Evolutionary conservation across 2,113 vertebrate genomes (phyloP).

Genomic region (Hippocampus barbouri): DNA sequence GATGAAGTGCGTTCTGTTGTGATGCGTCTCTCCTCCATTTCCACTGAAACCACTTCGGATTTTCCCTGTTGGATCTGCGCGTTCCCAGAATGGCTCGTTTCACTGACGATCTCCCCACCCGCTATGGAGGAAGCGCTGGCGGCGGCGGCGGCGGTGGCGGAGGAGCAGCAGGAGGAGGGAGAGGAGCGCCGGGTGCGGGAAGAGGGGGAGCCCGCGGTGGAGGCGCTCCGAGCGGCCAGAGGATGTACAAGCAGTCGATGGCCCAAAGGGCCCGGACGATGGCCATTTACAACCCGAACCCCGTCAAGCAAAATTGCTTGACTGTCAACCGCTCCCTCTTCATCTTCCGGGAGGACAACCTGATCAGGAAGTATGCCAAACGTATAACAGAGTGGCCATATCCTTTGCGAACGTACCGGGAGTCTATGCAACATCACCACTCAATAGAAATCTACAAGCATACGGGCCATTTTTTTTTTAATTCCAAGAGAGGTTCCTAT

Average conservation of each 20-base stretch:
- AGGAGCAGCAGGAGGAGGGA: slow-evolving; percentile 78
- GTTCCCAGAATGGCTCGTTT: slow-evolving; percentile 91
- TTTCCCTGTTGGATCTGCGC: slow-evolving; percentile 78
- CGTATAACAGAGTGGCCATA: slow-evolving; percentile 99
- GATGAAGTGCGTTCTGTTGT: slow-evolving; percentile 68
- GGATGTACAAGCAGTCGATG: slow-evolving; percentile 99
- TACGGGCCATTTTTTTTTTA: background rate
- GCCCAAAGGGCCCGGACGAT: slow-evolving; percentile 96
- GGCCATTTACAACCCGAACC: slow-evolving; percentile 99
- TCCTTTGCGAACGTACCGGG: slow-evolving; percentile 72
- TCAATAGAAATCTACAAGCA: slow-evolving; percentile 15
- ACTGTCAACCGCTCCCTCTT: slow-evolving; percentile 98
- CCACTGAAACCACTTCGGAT: slow-evolving; percentile 78
- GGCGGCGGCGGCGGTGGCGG: slow-evolving; percentile 75
- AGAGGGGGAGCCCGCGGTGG: slow-evolving; percentile 84
- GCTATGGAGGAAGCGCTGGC: slow-evolving; percentile 78
- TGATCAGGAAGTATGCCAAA: slow-evolving; percentile 98
- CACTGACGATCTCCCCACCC: slow-evolving; percentile 87
- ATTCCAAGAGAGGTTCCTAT: background rate
- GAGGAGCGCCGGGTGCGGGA: slow-evolving; percentile 75
- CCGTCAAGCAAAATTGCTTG: slow-evolving; percentile 97
- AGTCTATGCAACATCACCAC: background rate
- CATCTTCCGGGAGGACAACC: slow-evolving; percentile 98
- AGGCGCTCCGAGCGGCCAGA: slow-evolving; percentile 83
- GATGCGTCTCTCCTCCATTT: slow-evolving; percentile 75